Base-by-base conservation (phyloP, 2,888 invertebrate species). In the Pandemis heparana region DNA sequence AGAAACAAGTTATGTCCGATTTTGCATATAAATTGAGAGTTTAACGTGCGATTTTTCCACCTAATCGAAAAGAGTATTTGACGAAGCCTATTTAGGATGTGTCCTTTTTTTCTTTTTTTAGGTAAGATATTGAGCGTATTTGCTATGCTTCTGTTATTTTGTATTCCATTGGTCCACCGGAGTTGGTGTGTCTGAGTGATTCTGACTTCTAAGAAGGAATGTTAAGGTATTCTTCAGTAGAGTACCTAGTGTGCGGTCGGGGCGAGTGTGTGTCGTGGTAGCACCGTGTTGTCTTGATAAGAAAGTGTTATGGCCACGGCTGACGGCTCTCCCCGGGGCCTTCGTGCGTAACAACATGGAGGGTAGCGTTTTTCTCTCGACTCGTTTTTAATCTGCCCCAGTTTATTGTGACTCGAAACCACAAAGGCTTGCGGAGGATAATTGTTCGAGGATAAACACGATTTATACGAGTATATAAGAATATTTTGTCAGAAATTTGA, bases 261-360 rank as follows among this genome's bases (percentile, higher is more conserved):
- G 43, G 38, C 38, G 64, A 10, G 64, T 39, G 71, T 71, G 73
- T 75, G 61, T 72, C 71, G 71, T 82, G 79, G 83, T 82, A 83
- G 85, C 78, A 78, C 85, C 89, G 87, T 83, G 84, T 85, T 85
- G 85, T 85, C 85, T 87, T 85, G 90, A 90, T 90, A 91, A 91
- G 90, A 84, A 87, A 89, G 88, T 82, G 83, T 90, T 88, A 89
- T 87, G 87, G 84, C 83, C 82, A 84, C 84, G 83, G 84, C 86
- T 85, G 87, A 88, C 86, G 85, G 83, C 81, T 80, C 82, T 88
- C 88, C 85, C 85, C 76, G 81, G 86, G 84, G 87, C 78, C 78
- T 82, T 84, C 83, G 80, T 86, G 85, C 83, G 85, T 86, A 87
- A 84, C 86, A 84, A 83, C 83, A 83, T 85, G 79, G 78, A 82